Percentiles rank a stretch among this genome's conserved stretches.
Conservation (phyloP, 2,888 invertebrate species). For the Sylvicola cinctus region DNA sequence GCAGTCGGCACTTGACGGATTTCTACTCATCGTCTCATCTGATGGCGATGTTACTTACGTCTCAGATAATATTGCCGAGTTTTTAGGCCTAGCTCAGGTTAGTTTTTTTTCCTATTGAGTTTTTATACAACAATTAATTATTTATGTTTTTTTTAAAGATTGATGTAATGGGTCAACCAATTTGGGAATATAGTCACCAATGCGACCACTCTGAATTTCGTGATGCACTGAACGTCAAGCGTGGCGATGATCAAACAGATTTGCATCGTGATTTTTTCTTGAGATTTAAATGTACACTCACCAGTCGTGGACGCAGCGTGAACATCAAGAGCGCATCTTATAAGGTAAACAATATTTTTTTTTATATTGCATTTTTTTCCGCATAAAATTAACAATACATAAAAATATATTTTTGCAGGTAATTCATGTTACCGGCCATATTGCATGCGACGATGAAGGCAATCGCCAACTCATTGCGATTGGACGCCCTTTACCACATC, state of each 20-base stretch:
- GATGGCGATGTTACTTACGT: conserved; percentile 86
- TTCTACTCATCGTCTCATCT: conserved; percentile 64
- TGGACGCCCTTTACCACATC: conserved; percentile 23
- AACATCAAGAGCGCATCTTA: conserved; percentile 90
- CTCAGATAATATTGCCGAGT: conserved; percentile 76
- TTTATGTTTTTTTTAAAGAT: conserved; percentile 35
- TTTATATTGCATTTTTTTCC: background rate
- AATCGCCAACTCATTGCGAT: conserved; percentile 25
- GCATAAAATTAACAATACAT: background rate
- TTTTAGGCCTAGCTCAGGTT: conserved; percentile 86
- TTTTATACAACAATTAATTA: too few species aligned
- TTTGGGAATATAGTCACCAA: conserved; percentile 86
- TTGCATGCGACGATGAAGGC: conserved; percentile 35
- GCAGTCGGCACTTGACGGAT: conserved; percentile 60
- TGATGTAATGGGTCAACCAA: conserved; percentile 86
- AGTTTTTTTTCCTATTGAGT: too few species aligned
- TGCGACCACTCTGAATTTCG: conserved; percentile 86
- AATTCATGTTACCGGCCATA: conserved; percentile 70
- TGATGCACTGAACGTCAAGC: conserved; percentile 29
- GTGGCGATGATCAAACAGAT: conserved; percentile 14
- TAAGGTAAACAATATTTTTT: conserved; percentile 40
- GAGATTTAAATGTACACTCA: conserved; percentile 82
- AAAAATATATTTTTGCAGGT: conserved; percentile 36
- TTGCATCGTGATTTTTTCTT: conserved; percentile 24
- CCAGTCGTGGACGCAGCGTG: conserved; percentile 84